These are phyloP conservation scores for Araneus ventricosus DNA, from an alignment of 1,140 invertebrate genomes.

Conservation along the genomic window DNA sequence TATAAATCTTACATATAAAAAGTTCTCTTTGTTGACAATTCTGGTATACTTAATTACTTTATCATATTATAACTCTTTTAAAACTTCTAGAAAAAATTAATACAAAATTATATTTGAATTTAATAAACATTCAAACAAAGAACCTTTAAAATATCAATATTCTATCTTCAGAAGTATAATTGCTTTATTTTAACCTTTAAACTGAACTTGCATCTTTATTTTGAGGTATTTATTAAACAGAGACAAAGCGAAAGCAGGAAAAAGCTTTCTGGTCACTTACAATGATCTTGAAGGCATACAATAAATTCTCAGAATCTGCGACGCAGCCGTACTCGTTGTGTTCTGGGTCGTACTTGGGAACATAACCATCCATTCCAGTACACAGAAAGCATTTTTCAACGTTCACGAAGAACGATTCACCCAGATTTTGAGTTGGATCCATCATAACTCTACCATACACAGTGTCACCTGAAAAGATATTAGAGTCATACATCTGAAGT, in stretches of 20 bases:
- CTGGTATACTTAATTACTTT: too few species aligned
- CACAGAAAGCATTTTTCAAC: conserved; percentile 81
- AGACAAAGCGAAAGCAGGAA: background rate
- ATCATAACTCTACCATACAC: conserved; percentile 80
- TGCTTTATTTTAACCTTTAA: too few species aligned
- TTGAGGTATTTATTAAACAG: background rate
- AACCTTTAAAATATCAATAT: too few species aligned
- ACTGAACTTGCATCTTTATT: background rate
- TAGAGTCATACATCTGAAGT: too few species aligned
- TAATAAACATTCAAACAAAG: too few species aligned
- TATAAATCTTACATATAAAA: too few species aligned
- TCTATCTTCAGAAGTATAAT: too few species aligned
- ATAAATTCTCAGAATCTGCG: conserved; percentile 79
- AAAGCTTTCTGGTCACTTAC: conserved; percentile 77
- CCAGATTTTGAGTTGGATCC: conserved; percentile 79
- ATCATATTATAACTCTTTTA: too few species aligned
- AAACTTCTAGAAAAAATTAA: too few species aligned
- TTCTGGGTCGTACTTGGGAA: conserved; percentile 80
- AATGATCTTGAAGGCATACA: conserved; percentile 80
- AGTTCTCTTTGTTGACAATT: too few species aligned
- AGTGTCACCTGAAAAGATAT: conserved; percentile 78
- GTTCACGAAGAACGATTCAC: conserved; percentile 78
- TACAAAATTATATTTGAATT: too few species aligned
- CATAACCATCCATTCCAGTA: conserved; percentile 81
- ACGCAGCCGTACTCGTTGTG: conserved; percentile 80